These are phyloP conservation scores for Lophotriccus pileatus DNA, from an alignment of 2,797 vertebrate species.

Conservation along the genomic window DNA sequence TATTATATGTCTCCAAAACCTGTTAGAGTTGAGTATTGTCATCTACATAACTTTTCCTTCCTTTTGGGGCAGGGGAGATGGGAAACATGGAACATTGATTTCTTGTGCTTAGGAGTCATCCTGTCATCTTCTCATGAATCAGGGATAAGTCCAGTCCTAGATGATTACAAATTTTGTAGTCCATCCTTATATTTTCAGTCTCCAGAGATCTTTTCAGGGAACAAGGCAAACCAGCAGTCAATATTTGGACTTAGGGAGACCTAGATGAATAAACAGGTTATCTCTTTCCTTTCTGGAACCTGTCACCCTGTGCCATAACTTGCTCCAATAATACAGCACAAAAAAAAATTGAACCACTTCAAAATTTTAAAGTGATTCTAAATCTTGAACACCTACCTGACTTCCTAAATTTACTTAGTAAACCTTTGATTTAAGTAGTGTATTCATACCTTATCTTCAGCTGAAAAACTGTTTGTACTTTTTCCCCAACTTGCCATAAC, in stretches of 20 bases:
- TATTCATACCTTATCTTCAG: slow-evolving; percentile 32
- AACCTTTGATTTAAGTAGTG: slow-evolving; percentile 10
- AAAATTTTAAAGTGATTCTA: slow-evolving; percentile 14
- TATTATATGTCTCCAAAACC: not conserved
- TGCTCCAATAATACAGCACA: not conserved
- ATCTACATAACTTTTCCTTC: slow-evolving; percentile 6
- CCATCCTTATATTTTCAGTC: slow-evolving; percentile 14
- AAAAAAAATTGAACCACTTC: slow-evolving; percentile 24
- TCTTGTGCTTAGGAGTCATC: slow-evolving; percentile 16
- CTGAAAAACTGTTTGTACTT: slow-evolving; percentile 18
- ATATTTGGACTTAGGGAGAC: slow-evolving; percentile 47
- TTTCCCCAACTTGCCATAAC: not conserved
- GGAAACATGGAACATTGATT: not conserved
- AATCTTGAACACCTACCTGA: not conserved
- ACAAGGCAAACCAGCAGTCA: slow-evolving; percentile 54
- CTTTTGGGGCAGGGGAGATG: not conserved
- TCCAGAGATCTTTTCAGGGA: slow-evolving; percentile 11
- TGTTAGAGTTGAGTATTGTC: not conserved
- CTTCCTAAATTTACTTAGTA: slow-evolving; percentile 17
- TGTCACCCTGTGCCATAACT: not conserved
- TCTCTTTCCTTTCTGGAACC: not conserved
- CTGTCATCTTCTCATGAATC: slow-evolving; percentile 11
- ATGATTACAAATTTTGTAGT: slow-evolving; percentile 25
- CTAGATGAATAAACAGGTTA: slow-evolving; percentile 59
- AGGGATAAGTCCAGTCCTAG: not conserved